Percentiles rank a stretch among this genome's conserved stretches.
Conservation (phyloP, 2,113 vertebrate species). For the Australoheros scitulus region DNA sequence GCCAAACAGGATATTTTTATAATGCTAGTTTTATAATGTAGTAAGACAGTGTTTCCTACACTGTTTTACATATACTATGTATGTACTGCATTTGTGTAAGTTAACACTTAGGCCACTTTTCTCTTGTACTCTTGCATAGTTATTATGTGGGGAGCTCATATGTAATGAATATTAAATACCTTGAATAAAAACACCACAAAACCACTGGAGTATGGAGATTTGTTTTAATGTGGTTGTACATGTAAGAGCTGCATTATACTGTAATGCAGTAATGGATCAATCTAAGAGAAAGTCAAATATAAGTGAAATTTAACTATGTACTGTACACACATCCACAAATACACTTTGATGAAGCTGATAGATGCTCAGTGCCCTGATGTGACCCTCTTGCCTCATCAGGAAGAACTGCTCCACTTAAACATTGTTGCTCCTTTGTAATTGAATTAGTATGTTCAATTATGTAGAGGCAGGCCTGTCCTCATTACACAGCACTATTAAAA, state of each 20-base stretch:
- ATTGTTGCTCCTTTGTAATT: slow-evolving; percentile 76
- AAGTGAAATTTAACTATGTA: slow-evolving; percentile 9
- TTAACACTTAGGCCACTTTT: neutral
- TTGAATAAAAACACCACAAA: neutral
- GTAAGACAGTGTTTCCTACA: neutral
- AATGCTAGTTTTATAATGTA: neutral
- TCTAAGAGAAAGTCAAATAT: slow-evolving; percentile 25
- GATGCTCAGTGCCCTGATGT: slow-evolving; percentile 48
- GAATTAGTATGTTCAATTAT: slow-evolving; percentile 77
- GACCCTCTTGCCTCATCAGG: slow-evolving; percentile 62
- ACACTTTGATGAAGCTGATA: neutral
- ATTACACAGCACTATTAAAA: slow-evolving; percentile 70
- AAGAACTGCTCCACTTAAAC: slow-evolving; percentile 76
- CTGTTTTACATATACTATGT: neutral
- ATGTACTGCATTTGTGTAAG: neutral
- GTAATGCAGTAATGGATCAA: slow-evolving; percentile 20
- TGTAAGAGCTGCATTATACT: slow-evolving; percentile 11
- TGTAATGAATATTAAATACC: slow-evolving; percentile 37
- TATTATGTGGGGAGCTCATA: neutral
- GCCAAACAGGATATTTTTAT: slow-evolving; percentile 29
- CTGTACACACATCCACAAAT: neutral
- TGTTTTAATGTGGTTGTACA: neutral
- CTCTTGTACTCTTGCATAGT: neutral
- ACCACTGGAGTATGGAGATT: neutral
- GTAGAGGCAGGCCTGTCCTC: slow-evolving; percentile 70